Base-by-base conservation (phyloP, 2,797 vertebrate species). In the Orestias chungarensis region DNA sequence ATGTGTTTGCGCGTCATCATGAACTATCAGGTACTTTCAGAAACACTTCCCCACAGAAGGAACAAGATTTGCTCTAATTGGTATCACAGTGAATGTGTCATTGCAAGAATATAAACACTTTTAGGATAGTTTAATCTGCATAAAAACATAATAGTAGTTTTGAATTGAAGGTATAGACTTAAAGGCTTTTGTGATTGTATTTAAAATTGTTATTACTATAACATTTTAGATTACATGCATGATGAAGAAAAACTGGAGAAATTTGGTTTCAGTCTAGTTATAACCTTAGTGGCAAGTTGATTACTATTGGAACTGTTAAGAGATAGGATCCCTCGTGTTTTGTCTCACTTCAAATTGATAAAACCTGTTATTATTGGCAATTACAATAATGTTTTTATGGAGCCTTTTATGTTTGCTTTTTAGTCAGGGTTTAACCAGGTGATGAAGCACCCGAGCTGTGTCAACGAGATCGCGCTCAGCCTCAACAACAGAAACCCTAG, bases 1-100 rank as follows among this genome's bases (percentile, higher is more conserved):
- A 96, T 99, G 96, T 99, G 97, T 68, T 87, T 99, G 54, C 95
- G 97, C 0, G 97, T 97, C 91, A 98, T 99, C 94, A 99, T 99
- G 97, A 99, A 99, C 91, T 99, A 99, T 73, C 97, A 98, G 97
- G 97, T 99, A 87, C 4, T 10, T 10, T n/a, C n/a, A n/a, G n/a
- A 10, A 47, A 52, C 8, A 4, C 52, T 4, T 27, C 27, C 35
- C 33, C 29, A 18, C 54, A 55, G 14, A 31, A 54, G 25, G 52
- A 17, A 52, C 25, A 25, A n/a, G 23, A 3, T 27, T 12, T 27
- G 12, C 12, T 25, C 25, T 52, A 27, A 52, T 27, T 9, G 38
- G 4, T 27, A 27, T 25, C 25, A 27, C 50, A 5, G 25, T 27
- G 12, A 25, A 25, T 52, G 10, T n/a, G 0, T 52, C n/a, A 27